These are phyloP conservation scores for Stenurella melanura DNA, from an alignment of 2,888 invertebrate species.

Conservation along the genomic window DNA sequence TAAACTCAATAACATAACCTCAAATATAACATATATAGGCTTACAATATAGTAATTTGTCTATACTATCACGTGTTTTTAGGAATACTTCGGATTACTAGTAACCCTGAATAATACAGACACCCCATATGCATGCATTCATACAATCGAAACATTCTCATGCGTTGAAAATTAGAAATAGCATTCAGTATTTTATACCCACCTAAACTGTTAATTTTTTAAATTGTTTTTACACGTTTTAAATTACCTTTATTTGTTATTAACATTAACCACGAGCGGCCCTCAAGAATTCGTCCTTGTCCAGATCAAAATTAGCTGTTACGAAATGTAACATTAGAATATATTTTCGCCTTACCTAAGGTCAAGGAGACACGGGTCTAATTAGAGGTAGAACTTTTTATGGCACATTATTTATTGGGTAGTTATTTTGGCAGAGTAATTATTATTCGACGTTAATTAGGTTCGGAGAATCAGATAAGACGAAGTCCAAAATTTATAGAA, in stretches of 20 bases:
- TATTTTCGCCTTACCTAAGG: conserved; percentile 23
- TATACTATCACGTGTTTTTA: too few relatives aligned
- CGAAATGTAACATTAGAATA: conserved; percentile 14
- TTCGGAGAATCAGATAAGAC: not conserved
- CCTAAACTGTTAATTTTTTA: not conserved
- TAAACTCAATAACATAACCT: too few relatives aligned
- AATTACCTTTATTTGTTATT: conserved; percentile 6
- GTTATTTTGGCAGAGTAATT: conserved; percentile 15
- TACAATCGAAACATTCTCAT: not conserved
- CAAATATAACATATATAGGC: too few relatives aligned
- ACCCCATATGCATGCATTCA: not conserved
- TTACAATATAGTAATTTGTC: too few relatives aligned
- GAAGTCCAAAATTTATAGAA: not conserved
- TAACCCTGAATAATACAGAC: too few relatives aligned
- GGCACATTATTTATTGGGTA: not conserved
- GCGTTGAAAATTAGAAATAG: not conserved
- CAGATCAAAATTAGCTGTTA: conserved; percentile 13
- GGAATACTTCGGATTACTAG: too few relatives aligned
- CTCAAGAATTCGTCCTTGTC: conserved; percentile 20
- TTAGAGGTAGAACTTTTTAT: conserved; percentile 17
- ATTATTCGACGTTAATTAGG: conserved; percentile 1
- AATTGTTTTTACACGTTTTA: not conserved
- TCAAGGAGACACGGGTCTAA: conserved; percentile 20
- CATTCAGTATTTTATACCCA: not conserved
- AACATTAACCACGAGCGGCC: conserved; percentile 10